A percentile compares a stretch with the other conserved stretches of the same genome.
These are phyloP conservation scores for Phorcus lineatus DNA, from an alignment of 2,888 invertebrate genomes.

Conservation along the genomic window DNA sequence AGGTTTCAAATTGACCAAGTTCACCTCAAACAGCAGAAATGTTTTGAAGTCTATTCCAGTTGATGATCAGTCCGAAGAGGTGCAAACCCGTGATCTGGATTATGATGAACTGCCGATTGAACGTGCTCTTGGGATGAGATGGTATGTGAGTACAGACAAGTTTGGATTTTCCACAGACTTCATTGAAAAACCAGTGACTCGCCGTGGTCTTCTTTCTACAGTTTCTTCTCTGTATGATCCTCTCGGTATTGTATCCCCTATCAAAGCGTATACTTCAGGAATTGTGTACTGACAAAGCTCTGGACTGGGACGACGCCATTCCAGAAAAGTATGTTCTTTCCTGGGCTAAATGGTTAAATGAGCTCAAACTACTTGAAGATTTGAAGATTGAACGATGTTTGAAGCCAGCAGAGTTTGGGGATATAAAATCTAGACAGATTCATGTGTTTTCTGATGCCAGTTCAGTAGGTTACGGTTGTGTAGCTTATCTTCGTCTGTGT, in stretches of 20 bases:
- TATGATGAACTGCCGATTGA: not conserved
- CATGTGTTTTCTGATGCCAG: constrained; percentile 31
- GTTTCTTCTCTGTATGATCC: not conserved
- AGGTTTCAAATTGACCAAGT: too few relatives aligned
- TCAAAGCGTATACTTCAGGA: not conserved
- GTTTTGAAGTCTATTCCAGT: too few relatives aligned
- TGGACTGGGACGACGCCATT: not conserved
- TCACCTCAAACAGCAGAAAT: too few relatives aligned
- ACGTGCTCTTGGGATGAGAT: not conserved
- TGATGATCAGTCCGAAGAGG: not conserved
- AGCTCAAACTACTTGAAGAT: not conserved
- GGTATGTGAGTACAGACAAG: not conserved
- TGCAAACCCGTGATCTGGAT: not conserved
- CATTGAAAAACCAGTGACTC: not conserved
- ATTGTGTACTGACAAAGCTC: not conserved
- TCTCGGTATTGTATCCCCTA: not conserved
- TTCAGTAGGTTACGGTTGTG: not conserved
- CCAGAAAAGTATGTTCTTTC: not conserved
- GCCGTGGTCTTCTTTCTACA: not conserved
- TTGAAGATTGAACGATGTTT: not conserved
- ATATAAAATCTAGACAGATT: constrained; percentile 4
- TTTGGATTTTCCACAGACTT: not conserved
- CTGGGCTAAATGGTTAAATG: not conserved
- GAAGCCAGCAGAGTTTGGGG: not conserved
- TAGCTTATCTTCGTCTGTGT: constrained; percentile 2